Base-by-base conservation (phyloP, 2,797 vertebrate genomes). In the Tokudaia muenninki region DNA sequence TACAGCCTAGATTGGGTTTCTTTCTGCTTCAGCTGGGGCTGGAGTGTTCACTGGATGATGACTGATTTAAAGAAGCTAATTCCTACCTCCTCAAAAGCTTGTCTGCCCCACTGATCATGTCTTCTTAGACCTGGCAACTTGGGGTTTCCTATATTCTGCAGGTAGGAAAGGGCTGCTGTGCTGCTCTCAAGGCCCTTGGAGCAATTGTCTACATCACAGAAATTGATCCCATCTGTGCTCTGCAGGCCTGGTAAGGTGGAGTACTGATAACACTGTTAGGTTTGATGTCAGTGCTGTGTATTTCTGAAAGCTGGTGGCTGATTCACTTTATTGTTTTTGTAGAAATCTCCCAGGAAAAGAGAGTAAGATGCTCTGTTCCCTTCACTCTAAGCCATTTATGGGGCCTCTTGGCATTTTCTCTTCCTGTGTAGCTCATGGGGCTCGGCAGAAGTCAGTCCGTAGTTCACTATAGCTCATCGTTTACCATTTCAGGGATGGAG, bases 171-270 rank as follows among this genome's bases (percentile, higher is more conserved):
- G 99, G 99, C 67, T 99, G 99, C 98, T 99, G 99, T 93, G 99
- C 99, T 3, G 99, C 99, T 97, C 99, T 99, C 61, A 99, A 99
- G 97, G 99, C 99, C 83, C 98, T 99, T 0, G 99, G 99, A 97
- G 99, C 99, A 63, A 99, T 99, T 34, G 99, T 99, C 97, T 99
- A 99, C 65, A 99, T 99, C 98, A 99, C 99, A 0, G 99, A 99
- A 98, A 99, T 99, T 0, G 99, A 99, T 98, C 99, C 99, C 96
- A 99, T 99, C 98, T 99, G 99, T n/a, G 99, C 99, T 92, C 99
- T 99, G 81, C 99, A 99, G 92, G 99, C 99, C 63, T 99, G 99
- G 99, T 99, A 98, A 99, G 95, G 47, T 19, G 86, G 75, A 70
- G 22, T 1, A 50, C 44, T 94, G 57, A 52, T 94, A 41, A 1